A percentile compares a stretch with the other conserved stretches of the same genome.
These are phyloP conservation scores for Acanthisitta chloris DNA, from an alignment of 2,113 vertebrate species.

Conservation along the genomic window DNA sequence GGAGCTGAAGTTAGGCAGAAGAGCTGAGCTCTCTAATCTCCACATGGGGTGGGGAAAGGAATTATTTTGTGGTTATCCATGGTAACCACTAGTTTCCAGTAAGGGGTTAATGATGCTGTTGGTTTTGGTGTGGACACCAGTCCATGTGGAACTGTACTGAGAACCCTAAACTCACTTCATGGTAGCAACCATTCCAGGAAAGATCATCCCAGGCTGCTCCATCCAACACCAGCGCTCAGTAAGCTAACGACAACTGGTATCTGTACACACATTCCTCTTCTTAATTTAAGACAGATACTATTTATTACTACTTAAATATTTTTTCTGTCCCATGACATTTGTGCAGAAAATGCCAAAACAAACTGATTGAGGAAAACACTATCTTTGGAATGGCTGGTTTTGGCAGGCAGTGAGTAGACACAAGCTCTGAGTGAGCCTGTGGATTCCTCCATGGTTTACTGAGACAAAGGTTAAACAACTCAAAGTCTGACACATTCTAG, in stretches of 20 bases:
- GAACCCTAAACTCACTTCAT: neutral
- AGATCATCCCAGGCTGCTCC: neutral
- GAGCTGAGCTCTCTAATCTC: neutral
- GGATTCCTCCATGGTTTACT: neutral
- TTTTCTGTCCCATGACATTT: neutral
- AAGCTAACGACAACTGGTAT: neutral
- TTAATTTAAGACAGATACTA: neutral
- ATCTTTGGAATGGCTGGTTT: neutral
- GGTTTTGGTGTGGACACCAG: neutral
- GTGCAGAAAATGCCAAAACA: constrained; percentile 30
- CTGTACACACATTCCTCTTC: neutral
- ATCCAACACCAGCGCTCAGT: neutral
- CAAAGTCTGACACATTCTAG: neutral
- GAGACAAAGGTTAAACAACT: neutral
- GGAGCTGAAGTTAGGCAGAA: neutral
- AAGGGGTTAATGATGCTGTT: neutral
- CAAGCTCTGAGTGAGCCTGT: neutral
- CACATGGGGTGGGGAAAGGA: neutral
- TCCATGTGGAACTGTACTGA: neutral
- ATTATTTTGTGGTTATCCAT: neutral
- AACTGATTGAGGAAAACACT: neutral
- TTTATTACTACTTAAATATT: neutral
- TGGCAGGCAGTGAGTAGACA: neutral
- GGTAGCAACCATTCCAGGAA: neutral
- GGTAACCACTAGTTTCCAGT: neutral